Evolutionary conservation across 2,797 vertebrate species (phyloP), one percentile per base, ranked within the genome.

Genomic region (Thaleichthys pacificus): DNA sequence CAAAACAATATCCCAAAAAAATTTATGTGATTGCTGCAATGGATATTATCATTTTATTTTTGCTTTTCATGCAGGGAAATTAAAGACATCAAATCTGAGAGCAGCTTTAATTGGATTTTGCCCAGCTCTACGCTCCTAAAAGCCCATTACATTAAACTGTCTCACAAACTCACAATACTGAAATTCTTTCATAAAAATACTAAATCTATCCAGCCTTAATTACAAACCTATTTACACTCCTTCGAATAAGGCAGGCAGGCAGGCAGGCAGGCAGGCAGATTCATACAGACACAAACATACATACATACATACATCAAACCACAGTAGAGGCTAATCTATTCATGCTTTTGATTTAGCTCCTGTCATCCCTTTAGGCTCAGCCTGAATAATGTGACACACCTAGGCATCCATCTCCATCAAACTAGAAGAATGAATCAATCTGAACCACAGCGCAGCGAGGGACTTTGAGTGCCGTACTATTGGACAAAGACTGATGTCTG

Each of bases 61-160:
- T 80, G 75, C 47, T 73, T 77, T 42, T 47, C 72, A 65, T 71
- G 75, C 69, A 67, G 62, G 68, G 74, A 85, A 85, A 86, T 82
- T 76, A 68, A 64, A 69, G 76, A 77, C 70, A 57, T 77, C 57
- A 63, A 57, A 75, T 71, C 57, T 24, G 38, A 32, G 19, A 22
- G 56, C 32, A 60, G 21, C 30, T 38, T 35, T 57, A 38, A 76
- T 77, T 69, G 30, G 69, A 67, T 62, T 77, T 61, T 51, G 4
- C 77, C 66, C 69, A 80, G 81, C 66, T 75, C 66, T 66, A 58
- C 73, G 66, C 70, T 78, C 76, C 68, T 69, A 32, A 38, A 66
- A 49, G 30, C 32, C 32, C 14, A 7, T 22, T 15, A 61, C 57
- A 42, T 35, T 68, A 24, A 71, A 24, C 26, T 22, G 1, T 65